A percentile compares a stretch with the other conserved stretches of the same genome.
Conservation (phyloP, 2,888 invertebrate species). For the Apotomis capreana region DNA sequence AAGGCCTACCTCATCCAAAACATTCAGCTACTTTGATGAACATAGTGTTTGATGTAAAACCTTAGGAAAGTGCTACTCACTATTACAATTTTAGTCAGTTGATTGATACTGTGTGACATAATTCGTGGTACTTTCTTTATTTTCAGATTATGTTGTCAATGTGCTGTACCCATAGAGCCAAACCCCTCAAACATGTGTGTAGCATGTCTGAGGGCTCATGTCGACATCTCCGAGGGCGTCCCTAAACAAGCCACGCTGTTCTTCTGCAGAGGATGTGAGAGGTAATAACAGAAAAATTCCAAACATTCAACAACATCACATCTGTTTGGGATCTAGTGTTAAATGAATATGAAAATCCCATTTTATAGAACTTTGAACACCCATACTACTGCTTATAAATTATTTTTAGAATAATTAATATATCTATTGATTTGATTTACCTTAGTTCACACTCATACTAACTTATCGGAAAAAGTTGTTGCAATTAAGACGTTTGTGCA, state of each 20-base stretch:
- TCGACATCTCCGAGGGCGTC: slow-evolving; percentile 98
- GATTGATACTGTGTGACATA: not conserved
- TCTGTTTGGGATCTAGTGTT: too few relatives aligned
- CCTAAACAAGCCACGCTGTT: slow-evolving; percentile 96
- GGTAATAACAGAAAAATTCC: slow-evolving; percentile 73
- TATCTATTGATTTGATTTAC: too few relatives aligned
- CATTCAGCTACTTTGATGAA: not conserved
- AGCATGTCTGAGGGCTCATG: slow-evolving; percentile 93
- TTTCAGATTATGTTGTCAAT: slow-evolving; percentile 94
- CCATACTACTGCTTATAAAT: too few relatives aligned
- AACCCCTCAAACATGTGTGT: slow-evolving; percentile 99
- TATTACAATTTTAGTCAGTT: too few relatives aligned
- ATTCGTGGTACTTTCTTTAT: slow-evolving; percentile 44
- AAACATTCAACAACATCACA: too few relatives aligned
- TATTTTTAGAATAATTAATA: too few relatives aligned
- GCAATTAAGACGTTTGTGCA: too few relatives aligned
- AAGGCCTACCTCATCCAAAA: not conserved
- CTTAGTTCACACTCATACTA: too few relatives aligned
- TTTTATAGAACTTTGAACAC: too few relatives aligned
- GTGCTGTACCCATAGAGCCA: slow-evolving; percentile 95
- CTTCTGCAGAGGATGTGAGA: slow-evolving; percentile 96
- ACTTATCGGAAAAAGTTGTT: too few relatives aligned
- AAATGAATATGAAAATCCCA: too few relatives aligned
- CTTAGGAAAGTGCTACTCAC: too few relatives aligned
- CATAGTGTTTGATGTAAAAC: not conserved